Conservation (phyloP, 2,888 invertebrate genomes). For the Pegoplata infirma region DNA sequence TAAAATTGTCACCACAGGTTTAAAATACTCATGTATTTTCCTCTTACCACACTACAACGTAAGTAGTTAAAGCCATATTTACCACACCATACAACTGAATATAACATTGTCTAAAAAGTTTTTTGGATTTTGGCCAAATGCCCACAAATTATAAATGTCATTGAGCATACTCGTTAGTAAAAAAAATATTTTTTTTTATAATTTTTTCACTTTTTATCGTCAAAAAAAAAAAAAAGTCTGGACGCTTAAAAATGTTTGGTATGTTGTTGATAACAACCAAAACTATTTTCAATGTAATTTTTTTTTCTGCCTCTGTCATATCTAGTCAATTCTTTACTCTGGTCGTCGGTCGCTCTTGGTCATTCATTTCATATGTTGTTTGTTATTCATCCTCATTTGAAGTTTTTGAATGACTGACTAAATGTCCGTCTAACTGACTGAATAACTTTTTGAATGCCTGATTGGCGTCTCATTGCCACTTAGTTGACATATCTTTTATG, state of each 20-base stretch:
- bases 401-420: neutral
- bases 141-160: conserved; percentile 5
- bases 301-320: neutral
- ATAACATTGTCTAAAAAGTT: conserved; percentile 4
- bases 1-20: conserved; percentile 10
- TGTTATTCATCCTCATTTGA: neutral
- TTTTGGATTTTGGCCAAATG: conserved; percentile 28
- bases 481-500: conserved; percentile 46
- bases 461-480: conserved; percentile 46
- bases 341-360: no score
- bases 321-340: neutral
- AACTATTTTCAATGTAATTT: neutral
- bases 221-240: neutral
- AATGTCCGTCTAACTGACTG: neutral
- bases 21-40: neutral
- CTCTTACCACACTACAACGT: neutral
- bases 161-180: neutral
- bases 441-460: neutral
- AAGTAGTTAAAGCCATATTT: conserved; percentile 20
- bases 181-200: neutral
- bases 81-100: conserved; percentile 26
- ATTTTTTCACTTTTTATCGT: neutral
- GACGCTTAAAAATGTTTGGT: neutral
- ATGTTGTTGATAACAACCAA: neutral
- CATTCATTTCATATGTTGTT: neutral